Conservation (phyloP, 2,797 vertebrate genomes). For the Tenualosa thibaudeaui region DNA sequence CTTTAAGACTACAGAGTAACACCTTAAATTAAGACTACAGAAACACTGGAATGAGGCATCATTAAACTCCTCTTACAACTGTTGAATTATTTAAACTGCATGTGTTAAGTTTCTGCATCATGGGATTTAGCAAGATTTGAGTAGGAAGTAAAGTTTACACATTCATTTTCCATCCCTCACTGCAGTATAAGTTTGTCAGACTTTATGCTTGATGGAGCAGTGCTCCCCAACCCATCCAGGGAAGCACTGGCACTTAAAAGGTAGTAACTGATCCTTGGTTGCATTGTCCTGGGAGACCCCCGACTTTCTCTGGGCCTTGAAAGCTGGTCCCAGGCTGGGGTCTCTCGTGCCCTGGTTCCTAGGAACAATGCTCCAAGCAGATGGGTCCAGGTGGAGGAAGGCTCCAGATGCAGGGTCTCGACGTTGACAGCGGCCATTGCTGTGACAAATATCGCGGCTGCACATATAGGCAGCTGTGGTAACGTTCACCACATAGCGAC, state of each 20-base stretch:
- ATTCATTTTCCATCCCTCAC: not conserved
- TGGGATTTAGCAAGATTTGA: not conserved
- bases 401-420: slow-evolving; percentile 52
- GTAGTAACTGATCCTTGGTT: not conserved
- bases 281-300: slow-evolving; percentile 33
- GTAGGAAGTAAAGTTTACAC: not conserved
- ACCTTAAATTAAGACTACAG: not conserved
- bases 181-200: slow-evolving; percentile 25
- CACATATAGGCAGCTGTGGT: slow-evolving; percentile 80
- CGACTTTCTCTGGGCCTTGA: slow-evolving; percentile 63
- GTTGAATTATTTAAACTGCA: not conserved
- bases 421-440: slow-evolving; percentile 82
- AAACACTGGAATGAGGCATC: not conserved
- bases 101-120: not conserved
- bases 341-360: not conserved
- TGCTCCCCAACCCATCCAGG: slow-evolving; percentile 75
- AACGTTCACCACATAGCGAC: slow-evolving; percentile 86
- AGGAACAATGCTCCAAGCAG: slow-evolving; percentile 72
- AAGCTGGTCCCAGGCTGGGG: not conserved
- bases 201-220: slow-evolving; percentile 62
- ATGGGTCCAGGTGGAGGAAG: slow-evolving; percentile 81
- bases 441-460: slow-evolving; percentile 79
- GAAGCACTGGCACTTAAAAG: slow-evolving; percentile 85
- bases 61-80: not conserved
- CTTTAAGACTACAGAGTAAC: not conserved